Percentiles rank a stretch among this genome's conserved stretches.
These are phyloP conservation scores for Sphaerodactylus townsendi DNA, from an alignment of 2,113 vertebrate genomes.

Conservation along the genomic window DNA sequence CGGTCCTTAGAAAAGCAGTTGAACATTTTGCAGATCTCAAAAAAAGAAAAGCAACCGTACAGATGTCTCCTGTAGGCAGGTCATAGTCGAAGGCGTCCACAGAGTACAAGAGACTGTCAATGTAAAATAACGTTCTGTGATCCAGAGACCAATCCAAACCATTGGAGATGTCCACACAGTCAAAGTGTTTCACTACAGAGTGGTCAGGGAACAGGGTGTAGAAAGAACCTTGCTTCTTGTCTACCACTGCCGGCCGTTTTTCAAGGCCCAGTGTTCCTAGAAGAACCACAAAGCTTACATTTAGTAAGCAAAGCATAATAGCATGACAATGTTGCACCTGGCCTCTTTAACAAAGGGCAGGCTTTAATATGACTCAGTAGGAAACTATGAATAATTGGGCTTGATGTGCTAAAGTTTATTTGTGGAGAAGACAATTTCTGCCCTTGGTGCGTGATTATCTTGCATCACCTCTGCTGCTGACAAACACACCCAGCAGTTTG, in stretches of 20 bases:
- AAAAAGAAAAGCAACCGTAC: constrained; percentile 66
- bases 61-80: constrained; percentile 78
- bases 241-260: constrained; percentile 76
- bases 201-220: constrained; percentile 76
- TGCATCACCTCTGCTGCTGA: no score
- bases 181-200: constrained; percentile 82
- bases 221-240: constrained; percentile 80
- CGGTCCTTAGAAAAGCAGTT: not conserved
- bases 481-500: no score
- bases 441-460: no score
- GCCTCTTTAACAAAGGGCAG: not conserved
- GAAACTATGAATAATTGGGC: not conserved
- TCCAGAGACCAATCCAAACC: constrained; percentile 94
- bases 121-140: constrained; percentile 88
- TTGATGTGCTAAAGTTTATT: no score
- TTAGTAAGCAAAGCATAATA: not conserved
- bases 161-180: constrained; percentile 91
- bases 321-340: not conserved
- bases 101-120: constrained; percentile 86
- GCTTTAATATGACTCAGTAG: not conserved
- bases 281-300: not conserved
- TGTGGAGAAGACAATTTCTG: no score
- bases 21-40: not conserved
- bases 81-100: constrained; percentile 94
- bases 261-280: constrained; percentile 86